phyloP scores from a whole-genome alignment of 2,113 vertebrate genomes.

The Alligator mississippiensis region DNA sequence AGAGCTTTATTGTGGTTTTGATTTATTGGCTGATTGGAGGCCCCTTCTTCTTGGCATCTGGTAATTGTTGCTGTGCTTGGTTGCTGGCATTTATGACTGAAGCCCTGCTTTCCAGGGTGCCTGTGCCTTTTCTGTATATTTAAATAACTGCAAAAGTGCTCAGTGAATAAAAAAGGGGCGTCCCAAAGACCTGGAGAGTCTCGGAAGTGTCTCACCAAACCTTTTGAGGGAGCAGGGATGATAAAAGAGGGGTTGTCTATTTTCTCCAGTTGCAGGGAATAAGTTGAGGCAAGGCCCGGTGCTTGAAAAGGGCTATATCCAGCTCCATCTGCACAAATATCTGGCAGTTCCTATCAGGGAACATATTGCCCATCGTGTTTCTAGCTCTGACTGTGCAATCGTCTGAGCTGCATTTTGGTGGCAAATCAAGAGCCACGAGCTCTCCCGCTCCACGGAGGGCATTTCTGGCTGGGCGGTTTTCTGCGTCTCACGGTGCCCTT shows the following conservation, averaged over 20 bases:
- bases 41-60: neutral
- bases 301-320: too few relatives aligned
- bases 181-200: slow-evolving; percentile 8
- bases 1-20: neutral
- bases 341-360: neutral
- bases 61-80: neutral
- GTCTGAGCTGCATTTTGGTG: neutral
- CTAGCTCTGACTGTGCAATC: neutral
- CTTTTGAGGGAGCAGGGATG: neutral
- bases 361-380: neutral
- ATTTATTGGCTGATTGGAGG: neutral
- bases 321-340: too few relatives aligned
- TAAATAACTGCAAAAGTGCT: too few relatives aligned
- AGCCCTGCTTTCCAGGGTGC: neutral
- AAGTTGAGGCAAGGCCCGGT: neutral
- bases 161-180: neutral
- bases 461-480: neutral
- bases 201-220: neutral
- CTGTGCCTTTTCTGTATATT: neutral
- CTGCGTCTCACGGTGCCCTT: neutral
- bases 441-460: neutral
- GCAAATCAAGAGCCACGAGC: neutral
- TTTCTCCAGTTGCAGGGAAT: neutral
- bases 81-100: neutral
- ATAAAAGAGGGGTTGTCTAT: neutral